Evolutionary conservation across 2,888 invertebrate genomes (phyloP).

Genomic region (Pherbina coryleti): DNA sequence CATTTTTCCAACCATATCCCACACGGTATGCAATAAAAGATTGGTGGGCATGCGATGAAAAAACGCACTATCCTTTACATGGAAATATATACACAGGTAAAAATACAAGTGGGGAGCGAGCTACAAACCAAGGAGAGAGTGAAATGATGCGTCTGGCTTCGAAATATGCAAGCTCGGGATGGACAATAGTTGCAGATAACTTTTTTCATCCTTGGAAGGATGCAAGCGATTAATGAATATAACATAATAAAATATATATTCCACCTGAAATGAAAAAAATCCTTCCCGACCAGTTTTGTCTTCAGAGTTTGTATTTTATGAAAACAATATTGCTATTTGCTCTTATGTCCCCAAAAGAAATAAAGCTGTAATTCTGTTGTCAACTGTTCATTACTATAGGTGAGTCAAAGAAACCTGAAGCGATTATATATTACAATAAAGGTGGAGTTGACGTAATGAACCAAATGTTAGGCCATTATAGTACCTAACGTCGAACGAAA

Average conservation of each 20-base stretch:
- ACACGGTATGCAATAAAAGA: neutral
- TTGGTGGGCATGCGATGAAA: constrained; percentile 1
- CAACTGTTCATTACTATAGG: neutral
- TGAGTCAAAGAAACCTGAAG: neutral
- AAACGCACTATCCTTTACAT: neutral
- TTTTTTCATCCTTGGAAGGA: too few relatives aligned
- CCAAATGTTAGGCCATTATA: constrained; percentile 8
- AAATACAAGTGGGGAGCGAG: neutral
- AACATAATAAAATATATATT: too few relatives aligned
- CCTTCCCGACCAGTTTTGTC: too few relatives aligned
- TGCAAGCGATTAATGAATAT: too few relatives aligned
- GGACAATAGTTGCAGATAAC: too few relatives aligned
- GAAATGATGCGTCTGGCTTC: too few relatives aligned
- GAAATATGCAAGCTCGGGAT: too few relatives aligned
- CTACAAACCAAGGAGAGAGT: too few relatives aligned
- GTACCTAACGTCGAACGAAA: neutral
- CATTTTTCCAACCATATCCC: too few relatives aligned
- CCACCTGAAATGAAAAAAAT: too few relatives aligned
- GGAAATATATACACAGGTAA: neutral
- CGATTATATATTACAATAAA: neutral
- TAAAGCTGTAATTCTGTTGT: neutral
- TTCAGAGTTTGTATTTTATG: neutral
- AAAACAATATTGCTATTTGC: constrained; percentile 2
- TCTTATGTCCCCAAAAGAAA: neutral
- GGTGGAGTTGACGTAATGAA: constrained; percentile 8